A percentile compares a stretch with the other conserved stretches of the same genome.
These are phyloP conservation scores for Chydorus sphaericus DNA, from an alignment of 2,888 invertebrate genomes.

Conservation along the genomic window DNA sequence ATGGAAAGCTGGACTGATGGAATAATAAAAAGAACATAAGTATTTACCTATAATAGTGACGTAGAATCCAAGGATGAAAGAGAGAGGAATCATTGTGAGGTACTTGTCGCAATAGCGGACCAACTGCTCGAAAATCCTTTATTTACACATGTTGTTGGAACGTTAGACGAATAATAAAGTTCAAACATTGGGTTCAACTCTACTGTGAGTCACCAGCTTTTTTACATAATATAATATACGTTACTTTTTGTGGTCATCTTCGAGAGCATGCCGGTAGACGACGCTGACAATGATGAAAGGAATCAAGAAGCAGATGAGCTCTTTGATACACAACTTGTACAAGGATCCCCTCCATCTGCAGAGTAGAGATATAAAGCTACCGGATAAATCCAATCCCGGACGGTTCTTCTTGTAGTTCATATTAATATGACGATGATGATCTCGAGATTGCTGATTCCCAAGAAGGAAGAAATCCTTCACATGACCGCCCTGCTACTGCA, in stretches of 20 bases:
- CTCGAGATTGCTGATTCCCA: too few species aligned
- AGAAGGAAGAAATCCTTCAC: too few species aligned
- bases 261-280: conserved; percentile 30
- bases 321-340: conserved; percentile 41
- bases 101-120: conserved; percentile 11
- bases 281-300: conserved; percentile 36
- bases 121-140: conserved; percentile 11
- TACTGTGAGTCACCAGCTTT: background rate
- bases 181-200: background rate
- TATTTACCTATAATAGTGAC: conserved; percentile 5
- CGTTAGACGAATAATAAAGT: background rate
- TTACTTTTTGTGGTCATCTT: background rate
- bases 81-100: conserved; percentile 14
- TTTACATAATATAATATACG: background rate
- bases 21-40: too few species aligned
- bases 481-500: too few species aligned
- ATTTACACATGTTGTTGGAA: background rate
- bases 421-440: too few species aligned
- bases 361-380: conserved; percentile 40
- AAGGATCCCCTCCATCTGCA: conserved; percentile 42
- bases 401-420: too few species aligned
- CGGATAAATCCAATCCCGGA: too few species aligned
- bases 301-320: conserved; percentile 35
- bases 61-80: conserved; percentile 15
- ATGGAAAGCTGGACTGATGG: background rate